phyloP scores from a whole-genome alignment of 1,140 invertebrate species.

The Lordiphosa collinella region DNA sequence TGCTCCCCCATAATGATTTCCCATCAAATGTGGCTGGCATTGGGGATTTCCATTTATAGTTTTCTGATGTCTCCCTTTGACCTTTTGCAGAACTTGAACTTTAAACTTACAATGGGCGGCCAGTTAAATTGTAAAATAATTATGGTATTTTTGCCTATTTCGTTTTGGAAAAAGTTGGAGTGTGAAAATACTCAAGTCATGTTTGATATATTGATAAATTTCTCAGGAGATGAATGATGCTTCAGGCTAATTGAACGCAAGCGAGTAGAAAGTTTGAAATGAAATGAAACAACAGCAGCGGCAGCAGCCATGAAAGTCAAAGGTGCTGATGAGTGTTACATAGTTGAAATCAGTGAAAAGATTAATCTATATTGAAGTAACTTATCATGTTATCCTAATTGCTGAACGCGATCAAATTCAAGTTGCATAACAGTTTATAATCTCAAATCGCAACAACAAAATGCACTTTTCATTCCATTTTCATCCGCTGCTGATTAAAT shows the following conservation, averaged over 20 bases:
- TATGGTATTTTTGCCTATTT: constrained; percentile 28
- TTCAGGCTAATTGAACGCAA: constrained; percentile 24
- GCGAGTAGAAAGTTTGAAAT: constrained; percentile 47
- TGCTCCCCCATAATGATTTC: constrained; percentile 34
- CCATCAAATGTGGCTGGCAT: constrained; percentile 33
- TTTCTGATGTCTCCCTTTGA: constrained; percentile 24
- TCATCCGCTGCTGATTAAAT: constrained; percentile 40
- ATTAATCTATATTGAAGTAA: not conserved
- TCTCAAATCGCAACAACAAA: constrained; percentile 10
- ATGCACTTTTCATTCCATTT: constrained; percentile 24
- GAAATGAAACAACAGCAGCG: not conserved
- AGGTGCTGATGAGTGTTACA: constrained; percentile 27
- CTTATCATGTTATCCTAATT: too few relatives aligned
- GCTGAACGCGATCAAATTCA: too few relatives aligned
- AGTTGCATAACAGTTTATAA: constrained; percentile 1
- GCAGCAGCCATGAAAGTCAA: constrained; percentile 20
- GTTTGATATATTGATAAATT: constrained; percentile 35
- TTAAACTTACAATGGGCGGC: constrained; percentile 9
- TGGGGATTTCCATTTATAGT: constrained; percentile 1
- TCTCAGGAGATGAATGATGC: constrained; percentile 23
- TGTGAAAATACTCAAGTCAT: constrained; percentile 50
- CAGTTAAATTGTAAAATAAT: constrained; percentile 45
- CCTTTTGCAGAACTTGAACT: constrained; percentile 69
- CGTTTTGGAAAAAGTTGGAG: constrained; percentile 7
- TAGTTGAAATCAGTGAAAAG: constrained; percentile 31